A percentile compares a stretch with the other conserved stretches of the same genome.
These are phyloP conservation scores for Cydia strobilella DNA, from an alignment of 1,140 invertebrate genomes.

Conservation along the genomic window DNA sequence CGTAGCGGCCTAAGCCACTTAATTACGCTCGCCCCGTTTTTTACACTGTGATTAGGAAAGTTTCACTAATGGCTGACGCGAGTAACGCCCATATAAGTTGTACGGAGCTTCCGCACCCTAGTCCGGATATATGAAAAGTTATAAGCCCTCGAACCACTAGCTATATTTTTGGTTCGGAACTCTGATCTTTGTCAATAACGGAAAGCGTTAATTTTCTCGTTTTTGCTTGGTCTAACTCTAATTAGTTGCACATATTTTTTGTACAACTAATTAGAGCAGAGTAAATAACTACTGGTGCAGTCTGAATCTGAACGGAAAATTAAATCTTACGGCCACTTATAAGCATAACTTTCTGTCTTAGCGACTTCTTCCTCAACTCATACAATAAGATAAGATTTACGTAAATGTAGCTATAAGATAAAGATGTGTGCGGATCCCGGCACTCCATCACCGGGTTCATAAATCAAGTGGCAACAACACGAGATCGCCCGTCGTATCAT, in stretches of 20 bases:
- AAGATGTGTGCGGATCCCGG: neutral
- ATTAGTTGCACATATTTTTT: too few relatives aligned
- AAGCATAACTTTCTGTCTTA: too few relatives aligned
- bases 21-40: neutral
- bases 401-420: neutral
- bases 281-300: too few relatives aligned
- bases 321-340: too few relatives aligned
- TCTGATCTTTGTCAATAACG: neutral
- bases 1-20: neutral
- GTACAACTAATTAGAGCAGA: too few relatives aligned
- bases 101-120: neutral
- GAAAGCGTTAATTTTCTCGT: too few relatives aligned
- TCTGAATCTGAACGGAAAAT: too few relatives aligned
- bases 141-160: neutral
- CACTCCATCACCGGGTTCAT: slow-evolving; percentile 4
- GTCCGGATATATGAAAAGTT: slow-evolving; percentile 24
- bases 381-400: neutral
- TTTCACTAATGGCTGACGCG: neutral
- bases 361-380: too few relatives aligned
- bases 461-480: slow-evolving; percentile 29
- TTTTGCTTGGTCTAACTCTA: too few relatives aligned
- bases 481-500: slow-evolving; percentile 17
- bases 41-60: neutral
- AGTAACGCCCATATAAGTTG: neutral
- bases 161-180: neutral